phyloP scores from a whole-genome alignment of 2,797 vertebrate species.

The Sebastes hubbsi region DNA sequence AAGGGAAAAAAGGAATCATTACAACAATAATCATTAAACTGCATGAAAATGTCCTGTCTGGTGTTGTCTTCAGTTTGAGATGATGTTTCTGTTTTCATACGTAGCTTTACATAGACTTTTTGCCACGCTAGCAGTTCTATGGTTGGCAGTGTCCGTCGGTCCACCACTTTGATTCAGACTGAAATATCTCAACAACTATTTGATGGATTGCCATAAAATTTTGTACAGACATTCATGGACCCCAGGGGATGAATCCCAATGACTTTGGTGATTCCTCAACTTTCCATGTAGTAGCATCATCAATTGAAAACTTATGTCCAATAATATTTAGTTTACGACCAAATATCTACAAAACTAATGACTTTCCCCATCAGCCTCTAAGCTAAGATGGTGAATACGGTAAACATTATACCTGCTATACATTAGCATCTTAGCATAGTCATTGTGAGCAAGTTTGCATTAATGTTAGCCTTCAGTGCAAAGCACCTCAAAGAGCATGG shows the following conservation, averaged over 20 bases:
- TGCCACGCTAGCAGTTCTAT: not conserved
- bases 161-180: not conserved
- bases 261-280: no score
- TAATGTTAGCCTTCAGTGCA: no score
- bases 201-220: not conserved
- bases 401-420: no score
- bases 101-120: not conserved
- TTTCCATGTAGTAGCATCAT: no score
- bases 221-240: not conserved
- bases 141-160: not conserved
- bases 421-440: not conserved
- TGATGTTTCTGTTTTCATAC: not conserved
- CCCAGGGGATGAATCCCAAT: not conserved
- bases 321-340: not conserved
- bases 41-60: not conserved
- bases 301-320: not conserved
- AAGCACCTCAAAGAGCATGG: no score
- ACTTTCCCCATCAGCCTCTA: not conserved
- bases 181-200: not conserved
- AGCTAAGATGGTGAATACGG: no score
- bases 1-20: constrained; percentile 14
- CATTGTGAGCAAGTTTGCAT: no score
- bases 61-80: not conserved
- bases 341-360: not conserved
- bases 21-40: not conserved